Conservation (phyloP, 2,797 vertebrate genomes). For the Cynodonichthys magdalenae region DNA sequence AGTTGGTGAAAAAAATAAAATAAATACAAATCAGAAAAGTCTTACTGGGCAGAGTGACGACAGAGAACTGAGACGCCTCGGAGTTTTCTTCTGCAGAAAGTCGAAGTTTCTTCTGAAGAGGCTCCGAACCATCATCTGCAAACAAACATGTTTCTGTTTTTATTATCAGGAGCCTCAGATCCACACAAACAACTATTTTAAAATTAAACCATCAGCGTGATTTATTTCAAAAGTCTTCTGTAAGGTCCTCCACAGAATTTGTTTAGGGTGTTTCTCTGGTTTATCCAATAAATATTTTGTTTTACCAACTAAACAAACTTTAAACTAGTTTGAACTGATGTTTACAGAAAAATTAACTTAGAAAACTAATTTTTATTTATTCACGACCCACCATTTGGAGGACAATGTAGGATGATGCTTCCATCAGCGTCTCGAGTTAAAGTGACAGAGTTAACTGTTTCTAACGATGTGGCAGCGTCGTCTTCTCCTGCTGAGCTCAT, state of each 20-base stretch:
- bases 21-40: background rate
- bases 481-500: constrained; percentile 94
- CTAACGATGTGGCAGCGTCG: constrained; percentile 84
- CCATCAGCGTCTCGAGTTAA: constrained; percentile 93
- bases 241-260: background rate
- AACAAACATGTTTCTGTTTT: constrained; percentile 55
- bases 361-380: background rate
- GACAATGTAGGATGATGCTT: constrained; percentile 94
- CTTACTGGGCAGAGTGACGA: constrained; percentile 93
- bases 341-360: no score
- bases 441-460: constrained; percentile 90
- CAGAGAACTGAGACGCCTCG: constrained; percentile 86
- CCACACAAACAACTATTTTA: no score
- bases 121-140: constrained; percentile 86
- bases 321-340: no score
- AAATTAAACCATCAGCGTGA: no score
- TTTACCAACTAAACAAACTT: no score
- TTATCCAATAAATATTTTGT: no score
- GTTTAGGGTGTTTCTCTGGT: no score
- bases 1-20: no score
- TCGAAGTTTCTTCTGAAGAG: constrained; percentile 90
- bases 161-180: background rate
- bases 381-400: constrained; percentile 83
- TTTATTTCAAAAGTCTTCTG: no score
- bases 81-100: constrained; percentile 86